Percentiles rank a stretch among this genome's conserved stretches.
These are phyloP conservation scores for Montipora efflorescens DNA, from an alignment of 64 coral and sea anemone species.

Conservation along the genomic window DNA sequence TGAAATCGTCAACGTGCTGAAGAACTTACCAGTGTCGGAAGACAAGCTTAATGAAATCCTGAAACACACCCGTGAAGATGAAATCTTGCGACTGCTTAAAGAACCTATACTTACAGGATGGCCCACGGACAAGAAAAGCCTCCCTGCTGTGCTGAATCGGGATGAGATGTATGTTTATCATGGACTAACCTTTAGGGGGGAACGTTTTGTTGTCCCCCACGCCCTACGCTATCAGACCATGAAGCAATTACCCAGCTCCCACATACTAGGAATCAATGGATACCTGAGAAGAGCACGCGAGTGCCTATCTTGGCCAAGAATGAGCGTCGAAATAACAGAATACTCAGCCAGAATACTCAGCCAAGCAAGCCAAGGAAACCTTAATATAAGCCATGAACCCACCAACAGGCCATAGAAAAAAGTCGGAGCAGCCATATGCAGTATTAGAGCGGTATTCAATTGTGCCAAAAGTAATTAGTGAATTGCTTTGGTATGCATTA, in stretches of 20 bases:
- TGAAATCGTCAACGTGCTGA: constrained; percentile 16
- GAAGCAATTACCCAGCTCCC: constrained; percentile 23
- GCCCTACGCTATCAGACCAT: not conserved
- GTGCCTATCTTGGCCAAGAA: constrained; percentile 29
- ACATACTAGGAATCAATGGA: constrained; percentile 43
- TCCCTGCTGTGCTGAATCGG: constrained; percentile 22
- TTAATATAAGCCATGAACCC: not conserved
- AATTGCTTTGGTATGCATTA: too few species aligned
- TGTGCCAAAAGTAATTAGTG: too few species aligned
- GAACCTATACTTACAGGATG: not conserved
- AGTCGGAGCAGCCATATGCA: constrained; percentile 36
- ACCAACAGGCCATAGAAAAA: constrained; percentile 44
- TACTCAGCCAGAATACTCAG: not conserved
- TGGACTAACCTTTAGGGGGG: constrained; percentile 58
- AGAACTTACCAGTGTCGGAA: not conserved
- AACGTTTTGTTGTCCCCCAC: constrained; percentile 42
- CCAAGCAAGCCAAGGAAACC: constrained; percentile 13
- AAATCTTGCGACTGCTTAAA: too few species aligned
- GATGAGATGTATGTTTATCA: constrained; percentile 49
- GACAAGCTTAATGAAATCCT: too few species aligned
- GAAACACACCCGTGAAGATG: too few species aligned
- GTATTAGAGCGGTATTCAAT: not conserved
- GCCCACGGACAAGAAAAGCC: constrained; percentile 43
- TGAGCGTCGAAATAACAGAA: constrained; percentile 33
- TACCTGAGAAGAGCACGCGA: constrained; percentile 50